phyloP scores from a whole-genome alignment of 2,888 invertebrate genomes.

The Cryptus armator region DNA sequence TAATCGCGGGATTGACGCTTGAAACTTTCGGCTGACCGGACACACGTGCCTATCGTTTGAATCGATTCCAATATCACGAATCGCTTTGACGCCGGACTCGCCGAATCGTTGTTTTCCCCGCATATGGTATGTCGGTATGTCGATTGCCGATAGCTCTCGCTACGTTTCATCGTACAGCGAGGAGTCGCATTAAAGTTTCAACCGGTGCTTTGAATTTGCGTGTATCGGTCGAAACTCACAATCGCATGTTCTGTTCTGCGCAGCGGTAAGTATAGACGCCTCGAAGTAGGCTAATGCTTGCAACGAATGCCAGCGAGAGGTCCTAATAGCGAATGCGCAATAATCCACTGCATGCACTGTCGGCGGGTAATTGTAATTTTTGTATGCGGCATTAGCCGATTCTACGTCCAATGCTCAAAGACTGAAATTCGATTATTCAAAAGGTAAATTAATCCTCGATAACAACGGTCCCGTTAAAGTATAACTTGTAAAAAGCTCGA shows the following conservation, averaged over 20 bases:
- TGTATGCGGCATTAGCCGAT: background rate
- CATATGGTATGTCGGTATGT: background rate
- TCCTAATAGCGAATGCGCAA: background rate
- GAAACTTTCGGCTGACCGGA: background rate
- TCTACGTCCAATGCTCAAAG: too few relatives aligned
- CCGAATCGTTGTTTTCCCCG: background rate
- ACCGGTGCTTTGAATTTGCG: slow-evolving; percentile 11
- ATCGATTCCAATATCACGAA: slow-evolving; percentile 16
- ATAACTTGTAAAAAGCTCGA: background rate
- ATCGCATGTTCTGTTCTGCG: background rate
- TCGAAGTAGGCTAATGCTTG: background rate
- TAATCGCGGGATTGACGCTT: background rate
- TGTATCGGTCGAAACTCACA: background rate
- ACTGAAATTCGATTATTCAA: background rate
- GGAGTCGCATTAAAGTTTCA: slow-evolving; percentile 19
- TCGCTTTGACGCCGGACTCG: background rate
- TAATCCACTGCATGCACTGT: background rate
- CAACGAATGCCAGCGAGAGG: background rate
- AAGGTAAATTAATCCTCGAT: background rate
- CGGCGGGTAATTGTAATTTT: background rate
- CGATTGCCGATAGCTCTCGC: slow-evolving; percentile 1
- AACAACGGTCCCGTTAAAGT: background rate
- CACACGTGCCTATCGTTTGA: slow-evolving; percentile 1
- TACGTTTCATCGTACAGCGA: slow-evolving; percentile 12
- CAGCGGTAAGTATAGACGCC: background rate